Conservation (phyloP, 2,888 invertebrate species). For the Celastrina argiolus region DNA sequence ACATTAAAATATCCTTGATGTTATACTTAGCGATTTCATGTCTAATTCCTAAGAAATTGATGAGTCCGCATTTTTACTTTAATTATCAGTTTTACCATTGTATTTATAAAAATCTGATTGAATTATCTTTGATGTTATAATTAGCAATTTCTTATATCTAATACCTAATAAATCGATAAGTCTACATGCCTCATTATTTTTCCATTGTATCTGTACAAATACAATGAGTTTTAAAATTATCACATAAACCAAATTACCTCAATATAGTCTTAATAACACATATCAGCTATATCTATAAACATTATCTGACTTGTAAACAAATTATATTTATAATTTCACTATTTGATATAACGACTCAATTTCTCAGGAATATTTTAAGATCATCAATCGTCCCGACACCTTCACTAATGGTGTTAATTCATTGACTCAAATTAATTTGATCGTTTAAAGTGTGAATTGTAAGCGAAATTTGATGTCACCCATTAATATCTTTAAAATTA, state of each 20-base stretch:
- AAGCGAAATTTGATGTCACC: background rate
- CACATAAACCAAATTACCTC: too few species aligned
- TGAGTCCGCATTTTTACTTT: too few species aligned
- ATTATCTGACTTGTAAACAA: background rate
- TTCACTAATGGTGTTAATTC: constrained; percentile 4
- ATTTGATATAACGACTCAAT: background rate
- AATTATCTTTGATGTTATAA: background rate
- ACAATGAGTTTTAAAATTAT: too few species aligned
- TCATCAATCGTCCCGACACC: background rate
- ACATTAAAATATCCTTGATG: background rate
- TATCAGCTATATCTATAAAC: background rate
- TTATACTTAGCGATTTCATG: too few species aligned
- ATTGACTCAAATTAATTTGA: constrained; percentile 1
- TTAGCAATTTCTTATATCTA: too few species aligned
- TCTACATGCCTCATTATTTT: too few species aligned
- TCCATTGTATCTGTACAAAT: too few species aligned
- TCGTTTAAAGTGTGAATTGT: background rate
- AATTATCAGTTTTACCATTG: too few species aligned
- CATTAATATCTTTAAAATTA: constrained; percentile 7
- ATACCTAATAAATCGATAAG: too few species aligned
- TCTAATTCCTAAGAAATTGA: too few species aligned
- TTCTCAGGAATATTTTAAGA: background rate
- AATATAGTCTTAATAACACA: background rate
- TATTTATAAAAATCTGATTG: too few species aligned
- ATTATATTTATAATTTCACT: background rate